Conservation (phyloP, 2,797 vertebrate genomes). For the Pangasius larnaudii region DNA sequence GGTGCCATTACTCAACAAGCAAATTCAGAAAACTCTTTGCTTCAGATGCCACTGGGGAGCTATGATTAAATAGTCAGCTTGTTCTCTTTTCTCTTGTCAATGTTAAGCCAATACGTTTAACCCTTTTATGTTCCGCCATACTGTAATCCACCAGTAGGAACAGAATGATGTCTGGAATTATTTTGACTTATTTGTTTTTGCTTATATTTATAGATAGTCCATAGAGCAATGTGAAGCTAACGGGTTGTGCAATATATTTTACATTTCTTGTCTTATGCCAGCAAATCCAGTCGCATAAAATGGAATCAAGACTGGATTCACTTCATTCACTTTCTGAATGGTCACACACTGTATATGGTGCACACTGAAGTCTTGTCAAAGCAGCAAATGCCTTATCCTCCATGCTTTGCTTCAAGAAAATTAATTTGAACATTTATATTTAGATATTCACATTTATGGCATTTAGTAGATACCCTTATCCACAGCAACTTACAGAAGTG, state of each 20-base stretch:
- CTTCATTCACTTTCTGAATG: background rate
- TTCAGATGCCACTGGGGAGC: background rate
- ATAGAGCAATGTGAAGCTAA: background rate
- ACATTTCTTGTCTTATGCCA: background rate
- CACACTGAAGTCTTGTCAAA: background rate
- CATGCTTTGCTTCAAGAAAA: background rate
- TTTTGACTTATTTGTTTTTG: background rate
- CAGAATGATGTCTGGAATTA: background rate
- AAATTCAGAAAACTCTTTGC: background rate
- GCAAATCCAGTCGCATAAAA: background rate
- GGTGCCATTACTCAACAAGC: conserved; percentile 4
- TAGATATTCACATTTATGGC: background rate
- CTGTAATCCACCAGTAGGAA: background rate
- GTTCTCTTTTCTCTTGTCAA: background rate
- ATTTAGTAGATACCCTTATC: background rate
- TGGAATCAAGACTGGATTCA: background rate
- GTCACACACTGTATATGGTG: background rate
- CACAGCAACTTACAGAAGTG: background rate
- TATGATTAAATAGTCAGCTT: background rate
- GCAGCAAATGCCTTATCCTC: background rate
- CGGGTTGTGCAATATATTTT: too few species aligned
- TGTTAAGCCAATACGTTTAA: background rate
- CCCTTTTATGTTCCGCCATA: background rate
- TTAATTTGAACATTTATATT: background rate
- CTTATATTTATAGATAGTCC: background rate